Conservation (phyloP, 2,113 vertebrate genomes). For the Eptesicus fuscus region DNA sequence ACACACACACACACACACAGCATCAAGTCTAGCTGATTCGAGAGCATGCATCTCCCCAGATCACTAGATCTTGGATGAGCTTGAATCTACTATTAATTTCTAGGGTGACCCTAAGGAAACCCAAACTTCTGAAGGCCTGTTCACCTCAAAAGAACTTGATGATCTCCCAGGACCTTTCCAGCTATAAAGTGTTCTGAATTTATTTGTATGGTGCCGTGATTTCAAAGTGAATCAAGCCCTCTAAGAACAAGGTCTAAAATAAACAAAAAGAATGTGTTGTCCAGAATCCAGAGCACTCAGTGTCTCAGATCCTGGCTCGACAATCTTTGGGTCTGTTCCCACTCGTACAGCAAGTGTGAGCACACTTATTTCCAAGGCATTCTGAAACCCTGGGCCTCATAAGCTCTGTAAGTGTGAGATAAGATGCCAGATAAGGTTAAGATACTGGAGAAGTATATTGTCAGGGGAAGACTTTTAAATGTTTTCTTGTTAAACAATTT, state of each 20-base stretch:
- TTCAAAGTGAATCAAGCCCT: background rate
- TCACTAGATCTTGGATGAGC: too few species aligned
- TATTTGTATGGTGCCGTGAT: background rate
- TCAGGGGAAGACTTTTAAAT: background rate
- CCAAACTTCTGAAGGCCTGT: background rate
- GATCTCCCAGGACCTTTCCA: background rate
- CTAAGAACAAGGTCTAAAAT: conserved; percentile 18
- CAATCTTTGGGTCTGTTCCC: background rate
- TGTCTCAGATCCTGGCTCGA: background rate
- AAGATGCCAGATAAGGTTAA: background rate
- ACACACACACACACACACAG: too few species aligned
- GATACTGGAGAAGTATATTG: background rate
- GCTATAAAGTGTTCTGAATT: background rate
- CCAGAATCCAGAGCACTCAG: background rate
- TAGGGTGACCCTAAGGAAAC: background rate
- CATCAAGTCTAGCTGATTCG: background rate
- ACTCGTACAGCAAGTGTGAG: background rate
- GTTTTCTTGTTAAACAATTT: background rate
- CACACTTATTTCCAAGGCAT: background rate
- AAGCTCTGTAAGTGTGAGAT: background rate
- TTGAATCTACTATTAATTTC: background rate
- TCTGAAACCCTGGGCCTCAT: background rate
- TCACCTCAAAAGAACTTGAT: background rate
- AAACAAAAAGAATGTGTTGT: background rate
- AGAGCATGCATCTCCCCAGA: background rate